These are phyloP conservation scores for Pelagia noctiluca DNA, from an alignment of 30 jellyfish, hydroid and myxozoan species.

Conservation along the genomic window DNA sequence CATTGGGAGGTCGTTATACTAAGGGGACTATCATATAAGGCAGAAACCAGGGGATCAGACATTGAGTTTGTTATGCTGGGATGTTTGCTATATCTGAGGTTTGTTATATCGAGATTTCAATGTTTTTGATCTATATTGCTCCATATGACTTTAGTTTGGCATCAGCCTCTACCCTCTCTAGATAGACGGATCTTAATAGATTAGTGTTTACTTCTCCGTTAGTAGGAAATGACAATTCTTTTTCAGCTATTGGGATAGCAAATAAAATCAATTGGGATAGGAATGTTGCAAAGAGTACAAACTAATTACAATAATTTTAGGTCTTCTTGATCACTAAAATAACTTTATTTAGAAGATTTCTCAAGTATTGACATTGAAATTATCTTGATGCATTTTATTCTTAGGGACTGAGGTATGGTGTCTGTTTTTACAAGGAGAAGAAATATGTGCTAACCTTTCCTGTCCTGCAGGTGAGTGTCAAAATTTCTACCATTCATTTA, in stretches of 20 bases:
- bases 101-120: not conserved
- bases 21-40: not conserved
- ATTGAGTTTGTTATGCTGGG: not conserved
- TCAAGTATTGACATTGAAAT: not conserved
- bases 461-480: constrained; percentile 49
- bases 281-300: not conserved
- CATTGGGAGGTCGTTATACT: not conserved
- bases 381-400: not conserved
- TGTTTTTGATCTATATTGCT: no score
- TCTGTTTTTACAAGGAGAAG: constrained; percentile 34
- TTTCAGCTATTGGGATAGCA: no score
- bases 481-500: no score
- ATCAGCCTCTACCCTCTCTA: no score
- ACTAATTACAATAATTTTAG: not conserved
- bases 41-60: not conserved
- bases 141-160: no score
- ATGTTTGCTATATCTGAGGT: not conserved
- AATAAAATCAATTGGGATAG: no score
- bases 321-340: not conserved
- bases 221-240: no score
- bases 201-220: no score
- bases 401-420: constrained; percentile 42
- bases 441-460: constrained; percentile 32
- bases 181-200: no score
- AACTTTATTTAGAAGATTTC: not conserved